Base-by-base conservation (phyloP, 2,797 vertebrate genomes). In the Pelobates cultripes region DNA sequence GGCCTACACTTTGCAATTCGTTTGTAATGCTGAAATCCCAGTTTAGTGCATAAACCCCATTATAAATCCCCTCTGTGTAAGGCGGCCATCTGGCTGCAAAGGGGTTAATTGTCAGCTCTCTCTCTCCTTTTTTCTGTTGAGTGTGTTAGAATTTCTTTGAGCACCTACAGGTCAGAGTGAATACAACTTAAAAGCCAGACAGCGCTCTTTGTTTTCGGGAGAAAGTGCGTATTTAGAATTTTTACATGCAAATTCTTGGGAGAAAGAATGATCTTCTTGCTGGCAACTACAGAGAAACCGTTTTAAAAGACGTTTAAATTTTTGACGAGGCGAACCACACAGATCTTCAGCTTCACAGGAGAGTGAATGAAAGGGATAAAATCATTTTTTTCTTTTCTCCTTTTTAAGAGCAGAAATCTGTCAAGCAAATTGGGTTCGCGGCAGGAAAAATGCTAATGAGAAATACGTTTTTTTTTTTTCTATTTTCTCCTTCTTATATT, bases 151-250 rank as follows among this genome's bases (percentile, higher is more conserved):
- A 51, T 41, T 40, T 57, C 72, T 42, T 15, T 13, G 53, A 45
- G 61, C 73, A 88, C 87, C 80, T 73, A 79, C 89, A 89, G 91
- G 90, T 93, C 90, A 90, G 4, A 43, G 84, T 78, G 74, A 88
- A 80, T 84, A 80, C 0, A 0, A 86, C 90, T 87, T 89, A 87
- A 89, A 91, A 91, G 90, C 1, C 0, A 81, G 80, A 85, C 84
- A 87, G 77, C 70, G 41, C 88, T 84, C 90, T 90, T 90, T 89
- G 2, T 73, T 88, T 86, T 89, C 70, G 14, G 40, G n/a, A 80
- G 86, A 85, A 75, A 88, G 86, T 80, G 86, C 86, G 74, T 87
- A 90, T 90, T 90, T 89, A 88, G 88, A 89, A 90, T 90, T 90
- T 77, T 89, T 88, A 88, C 89, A 90, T 90, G 88, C 86, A 88